phyloP scores from a whole-genome alignment of 2,113 vertebrate species.

The Bujurquina vittata region DNA sequence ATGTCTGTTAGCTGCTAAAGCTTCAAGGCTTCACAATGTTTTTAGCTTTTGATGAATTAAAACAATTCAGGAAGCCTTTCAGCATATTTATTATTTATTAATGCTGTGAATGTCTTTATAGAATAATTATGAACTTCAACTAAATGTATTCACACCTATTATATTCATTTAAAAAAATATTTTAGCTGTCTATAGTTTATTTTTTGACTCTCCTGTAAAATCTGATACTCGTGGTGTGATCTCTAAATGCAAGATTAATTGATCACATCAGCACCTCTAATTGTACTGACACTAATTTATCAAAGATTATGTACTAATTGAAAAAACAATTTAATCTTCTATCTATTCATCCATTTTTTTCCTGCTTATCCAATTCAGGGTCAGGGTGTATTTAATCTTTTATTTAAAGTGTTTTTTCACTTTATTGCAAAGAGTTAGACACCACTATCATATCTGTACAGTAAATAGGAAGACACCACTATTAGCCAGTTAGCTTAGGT shows the following conservation, averaged over 20 bases:
- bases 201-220: not conserved
- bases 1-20: not conserved
- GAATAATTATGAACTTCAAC: not conserved
- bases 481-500: not conserved
- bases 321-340: no score
- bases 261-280: not conserved
- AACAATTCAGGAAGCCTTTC: not conserved
- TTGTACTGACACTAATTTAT: not conserved
- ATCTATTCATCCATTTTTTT: no score
- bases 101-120: not conserved
- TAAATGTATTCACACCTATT: not conserved
- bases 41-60: not conserved
- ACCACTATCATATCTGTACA: not conserved
- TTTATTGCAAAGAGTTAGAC: not conserved
- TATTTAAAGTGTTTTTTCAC: not conserved
- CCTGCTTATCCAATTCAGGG: no score
- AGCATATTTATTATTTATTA: slow-evolving; percentile 1
- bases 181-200: not conserved
- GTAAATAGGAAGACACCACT: not conserved
- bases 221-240: not conserved
- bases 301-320: not conserved
- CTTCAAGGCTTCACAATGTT: not conserved
- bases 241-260: not conserved
- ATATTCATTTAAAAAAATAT: not conserved
- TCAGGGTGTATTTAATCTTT: not conserved